phyloP scores from a whole-genome alignment of 2,888 invertebrate genomes.

The Callyntrura sp. region DNA sequence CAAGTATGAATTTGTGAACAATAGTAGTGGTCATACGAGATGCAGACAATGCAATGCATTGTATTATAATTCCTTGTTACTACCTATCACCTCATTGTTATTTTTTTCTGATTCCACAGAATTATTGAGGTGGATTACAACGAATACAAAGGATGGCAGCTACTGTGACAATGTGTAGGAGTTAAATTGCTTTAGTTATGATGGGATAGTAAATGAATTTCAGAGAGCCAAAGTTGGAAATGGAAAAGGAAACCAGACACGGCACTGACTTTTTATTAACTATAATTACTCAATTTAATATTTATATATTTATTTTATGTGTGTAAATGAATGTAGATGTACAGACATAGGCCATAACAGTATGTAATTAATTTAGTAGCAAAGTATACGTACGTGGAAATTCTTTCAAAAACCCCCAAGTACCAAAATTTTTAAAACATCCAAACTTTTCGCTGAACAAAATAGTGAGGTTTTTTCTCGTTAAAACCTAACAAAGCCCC shows the following conservation, averaged over 20 bases:
- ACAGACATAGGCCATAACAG: no score
- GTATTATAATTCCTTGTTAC: background rate
- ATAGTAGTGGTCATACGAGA: background rate
- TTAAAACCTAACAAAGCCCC: no score
- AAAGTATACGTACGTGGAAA: no score
- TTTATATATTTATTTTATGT: slow-evolving; percentile 4
- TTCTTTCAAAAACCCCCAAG: no score
- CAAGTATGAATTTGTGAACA: background rate
- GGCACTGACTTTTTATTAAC: no score
- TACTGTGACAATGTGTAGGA: slow-evolving; percentile 58
- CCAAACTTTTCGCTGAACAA: no score
- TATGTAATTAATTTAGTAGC: no score
- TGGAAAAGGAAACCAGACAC: background rate
- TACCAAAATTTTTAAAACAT: no score
- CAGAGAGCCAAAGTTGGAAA: background rate
- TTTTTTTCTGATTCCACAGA: slow-evolving; percentile 58
- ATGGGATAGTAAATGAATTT: background rate
- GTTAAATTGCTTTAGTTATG: background rate
- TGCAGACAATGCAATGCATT: background rate
- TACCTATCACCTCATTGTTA: no score
- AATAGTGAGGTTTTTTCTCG: no score
- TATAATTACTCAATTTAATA: background rate
- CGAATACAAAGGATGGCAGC: slow-evolving; percentile 80
- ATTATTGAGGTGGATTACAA: slow-evolving; percentile 80
- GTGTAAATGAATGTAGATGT: no score